Base-by-base conservation (phyloP, 2,113 vertebrate genomes). In the Shinisaurus crocodilurus region DNA sequence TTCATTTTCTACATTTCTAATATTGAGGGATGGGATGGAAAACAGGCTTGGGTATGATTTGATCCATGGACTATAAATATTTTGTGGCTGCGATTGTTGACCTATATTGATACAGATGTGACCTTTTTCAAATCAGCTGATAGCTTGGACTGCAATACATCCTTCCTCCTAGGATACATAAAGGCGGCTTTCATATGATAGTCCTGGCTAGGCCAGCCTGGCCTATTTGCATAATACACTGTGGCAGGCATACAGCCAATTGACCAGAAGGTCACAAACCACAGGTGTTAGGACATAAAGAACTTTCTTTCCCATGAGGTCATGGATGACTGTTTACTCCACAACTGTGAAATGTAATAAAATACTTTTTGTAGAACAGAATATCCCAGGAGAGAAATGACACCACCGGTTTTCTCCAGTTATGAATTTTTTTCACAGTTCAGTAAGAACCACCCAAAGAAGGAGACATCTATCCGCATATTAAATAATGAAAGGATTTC, bases 211-310 rank as follows among this genome's bases (percentile, higher is more conserved):
- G 0, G 67, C 1, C 29, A 85, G 50, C 3, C 0, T 74, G 84
- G 85, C 1, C 0, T 50, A 43, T 88, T 40, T 63, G 23, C 18
- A 45, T 74, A 80, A 50, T 50, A 4, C 40, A 4, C 25, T 69
- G 10, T 84, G 70, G 87, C 7, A 91, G 80, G 6, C 20, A 45
- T 8, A 34, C 1, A 92, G 10, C 5, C 3, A 77, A 5, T 57
- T 90, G 48, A 72, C 18, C 63, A 80, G 65, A 82, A 92, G n/a
- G 23, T 77, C 18, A 88, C 15, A 85, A 43, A 88, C 77, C 40
- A 85, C 1, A 86, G 20, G 6, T 70, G 40, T 84, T 37, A 25
- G 5, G 82, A 92, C 32, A 60, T 43, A 37, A 82, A 88, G 29
- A 84, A 40, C 0, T 67, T 91, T 1, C 0, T 75, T 27, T 63